phyloP scores from a whole-genome alignment of 2,797 vertebrate species.

The Salarias fasciatus region DNA sequence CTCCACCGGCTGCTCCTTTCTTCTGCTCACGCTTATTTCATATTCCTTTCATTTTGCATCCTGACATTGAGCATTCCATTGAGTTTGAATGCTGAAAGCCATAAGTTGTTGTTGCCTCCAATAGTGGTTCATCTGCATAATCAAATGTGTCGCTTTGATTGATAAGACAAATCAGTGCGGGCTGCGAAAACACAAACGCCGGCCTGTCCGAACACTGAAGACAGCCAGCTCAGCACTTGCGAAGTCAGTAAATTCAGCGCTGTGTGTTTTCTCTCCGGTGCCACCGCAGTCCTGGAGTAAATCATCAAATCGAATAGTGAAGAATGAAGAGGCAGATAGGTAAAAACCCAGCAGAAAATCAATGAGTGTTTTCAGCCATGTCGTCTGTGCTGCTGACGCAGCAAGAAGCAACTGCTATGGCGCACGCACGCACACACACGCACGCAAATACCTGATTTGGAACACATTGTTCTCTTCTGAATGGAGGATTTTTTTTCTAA shows the following conservation, averaged over 20 bases:
- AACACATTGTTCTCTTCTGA: conserved; percentile 38
- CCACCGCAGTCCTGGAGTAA: conserved; percentile 26
- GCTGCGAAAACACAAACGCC: conserved; percentile 22
- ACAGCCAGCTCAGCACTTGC: conserved; percentile 37
- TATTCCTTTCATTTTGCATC: not conserved
- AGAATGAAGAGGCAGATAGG: conserved; percentile 54
- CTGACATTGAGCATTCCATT: not conserved
- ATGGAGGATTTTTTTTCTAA: conserved; percentile 15
- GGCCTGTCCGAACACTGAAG: conserved; percentile 12
- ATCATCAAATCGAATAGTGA: conserved; percentile 47
- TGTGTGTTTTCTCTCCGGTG: conserved; percentile 46
- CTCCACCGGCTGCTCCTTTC: conserved; percentile 14
- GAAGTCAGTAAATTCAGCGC: conserved; percentile 20
- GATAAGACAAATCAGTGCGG: conserved; percentile 33
- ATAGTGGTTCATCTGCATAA: conserved; percentile 24
- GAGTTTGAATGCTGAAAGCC: conserved; percentile 1
- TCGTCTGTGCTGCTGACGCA: conserved; percentile 55
- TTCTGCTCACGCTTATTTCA: not conserved
- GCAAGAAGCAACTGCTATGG: conserved; percentile 15
- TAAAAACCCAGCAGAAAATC: conserved; percentile 61
- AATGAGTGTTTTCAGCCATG: conserved; percentile 68
- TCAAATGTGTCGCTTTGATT: conserved; percentile 14
- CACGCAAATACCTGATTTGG: conserved; percentile 19
- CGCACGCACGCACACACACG: conserved; percentile 18
- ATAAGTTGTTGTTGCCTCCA: conserved; percentile 13